Evolutionary conservation across 2,888 invertebrate species (phyloP).

Genomic region (Lasioglossum leucozonium): DNA sequence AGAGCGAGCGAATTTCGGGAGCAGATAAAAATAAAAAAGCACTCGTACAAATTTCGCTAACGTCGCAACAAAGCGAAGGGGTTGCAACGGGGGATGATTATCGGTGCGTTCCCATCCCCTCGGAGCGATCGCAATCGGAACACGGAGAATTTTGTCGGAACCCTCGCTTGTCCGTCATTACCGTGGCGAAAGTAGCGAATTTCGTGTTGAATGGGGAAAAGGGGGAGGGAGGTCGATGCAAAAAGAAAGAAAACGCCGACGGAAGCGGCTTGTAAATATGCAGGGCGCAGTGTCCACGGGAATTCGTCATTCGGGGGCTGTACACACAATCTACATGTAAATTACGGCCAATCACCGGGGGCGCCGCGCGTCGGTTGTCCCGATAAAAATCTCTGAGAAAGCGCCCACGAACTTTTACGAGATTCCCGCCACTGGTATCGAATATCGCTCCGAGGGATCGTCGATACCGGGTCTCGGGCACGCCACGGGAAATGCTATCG

Average conservation of each 20-base stretch:
- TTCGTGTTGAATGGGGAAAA: not conserved
- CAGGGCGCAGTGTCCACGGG: slow-evolving; percentile 34
- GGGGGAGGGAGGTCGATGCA: not conserved
- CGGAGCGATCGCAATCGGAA: not conserved
- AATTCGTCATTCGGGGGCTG: slow-evolving; percentile 48
- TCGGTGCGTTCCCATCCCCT: not conserved
- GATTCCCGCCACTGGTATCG: slow-evolving; percentile 20
- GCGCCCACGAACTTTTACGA: slow-evolving; percentile 36
- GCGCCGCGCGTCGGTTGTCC: slow-evolving; percentile 39
- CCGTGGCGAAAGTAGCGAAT: slow-evolving; percentile 1
- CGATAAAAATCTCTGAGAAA: slow-evolving; percentile 46
- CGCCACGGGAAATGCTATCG: slow-evolving; percentile 20
- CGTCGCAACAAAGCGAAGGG: not conserved
- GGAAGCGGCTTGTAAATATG: slow-evolving; percentile 50
- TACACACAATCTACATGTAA: slow-evolving; percentile 58
- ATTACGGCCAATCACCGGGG: slow-evolving; percentile 51
- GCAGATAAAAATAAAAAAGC: not conserved
- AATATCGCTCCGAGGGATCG: slow-evolving; percentile 44
- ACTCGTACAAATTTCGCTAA: not conserved
- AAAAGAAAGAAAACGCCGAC: not conserved
- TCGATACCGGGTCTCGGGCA: slow-evolving; percentile 27
- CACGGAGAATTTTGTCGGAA: not conserved
- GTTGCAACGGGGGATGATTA: not conserved
- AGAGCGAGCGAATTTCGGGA: not conserved
- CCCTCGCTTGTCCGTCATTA: slow-evolving; percentile 7